These are phyloP conservation scores for Chrysogorgia sp. DNA, from an alignment of 92 coral and sea anemone species.

Conservation along the genomic window DNA sequence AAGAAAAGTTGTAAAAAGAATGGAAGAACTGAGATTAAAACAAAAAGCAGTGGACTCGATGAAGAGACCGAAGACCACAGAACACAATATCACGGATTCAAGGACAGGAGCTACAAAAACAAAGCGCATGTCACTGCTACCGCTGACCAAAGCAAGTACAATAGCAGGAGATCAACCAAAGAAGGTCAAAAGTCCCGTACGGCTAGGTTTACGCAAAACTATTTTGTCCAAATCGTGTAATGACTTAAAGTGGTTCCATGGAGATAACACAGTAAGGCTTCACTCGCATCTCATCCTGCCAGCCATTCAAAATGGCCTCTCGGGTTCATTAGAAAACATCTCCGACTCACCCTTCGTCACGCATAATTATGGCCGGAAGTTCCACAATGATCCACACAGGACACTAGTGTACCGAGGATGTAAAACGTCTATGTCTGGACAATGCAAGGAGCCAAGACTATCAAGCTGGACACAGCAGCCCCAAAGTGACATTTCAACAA, in stretches of 20 bases:
- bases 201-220: conserved; percentile 1
- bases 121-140: conserved; percentile 13
- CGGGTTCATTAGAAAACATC: conserved; percentile 21
- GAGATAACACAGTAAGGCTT: neutral
- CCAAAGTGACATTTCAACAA: conserved; percentile 17
- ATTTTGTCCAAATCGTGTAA: conserved; percentile 25
- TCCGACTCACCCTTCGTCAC: conserved; percentile 14
- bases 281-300: neutral
- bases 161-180: neutral
- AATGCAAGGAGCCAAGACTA: neutral
- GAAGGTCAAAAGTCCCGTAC: neutral
- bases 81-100: neutral
- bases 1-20: conserved; percentile 62
- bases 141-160: conserved; percentile 3
- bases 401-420: neutral
- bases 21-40: conserved; percentile 55
- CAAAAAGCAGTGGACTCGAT: conserved; percentile 32
- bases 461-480: conserved; percentile 5
- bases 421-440: neutral
- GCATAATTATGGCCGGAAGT: conserved; percentile 1
- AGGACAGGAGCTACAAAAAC: neutral
- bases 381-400: conserved; percentile 18
- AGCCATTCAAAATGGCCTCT: neutral
- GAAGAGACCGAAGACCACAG: neutral
- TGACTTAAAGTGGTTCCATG: neutral